Evolutionary conservation across 2,113 vertebrate genomes (phyloP).

Genomic region (Blennius ocellaris): DNA sequence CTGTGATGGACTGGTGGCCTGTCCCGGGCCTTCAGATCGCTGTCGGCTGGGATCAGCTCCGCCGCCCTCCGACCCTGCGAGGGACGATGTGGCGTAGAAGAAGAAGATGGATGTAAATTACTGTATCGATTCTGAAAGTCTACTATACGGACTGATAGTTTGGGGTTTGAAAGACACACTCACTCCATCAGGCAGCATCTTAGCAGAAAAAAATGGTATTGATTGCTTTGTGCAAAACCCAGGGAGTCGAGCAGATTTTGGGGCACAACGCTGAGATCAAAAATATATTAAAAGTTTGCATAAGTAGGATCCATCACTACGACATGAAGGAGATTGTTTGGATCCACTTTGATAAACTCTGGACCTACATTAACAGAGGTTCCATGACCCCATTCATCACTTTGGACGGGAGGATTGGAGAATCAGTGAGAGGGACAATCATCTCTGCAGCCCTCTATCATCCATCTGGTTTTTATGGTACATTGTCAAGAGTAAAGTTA

Average conservation of each 20-base stretch:
- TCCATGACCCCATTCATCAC: background rate
- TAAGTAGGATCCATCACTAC: background rate
- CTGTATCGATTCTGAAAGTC: background rate
- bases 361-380: too few species aligned
- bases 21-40: too few species aligned
- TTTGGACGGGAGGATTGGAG: background rate
- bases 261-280: background rate
- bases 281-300: background rate
- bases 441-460: background rate
- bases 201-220: background rate
- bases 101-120: too few species aligned
- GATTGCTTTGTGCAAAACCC: slow-evolving; percentile 18
- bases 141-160: background rate
- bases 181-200: too few species aligned
- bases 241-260: background rate
- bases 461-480: slow-evolving; percentile 11
- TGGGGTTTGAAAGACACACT: background rate
- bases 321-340: slow-evolving; percentile 3
- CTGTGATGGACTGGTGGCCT: too few species aligned
- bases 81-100: too few species aligned
- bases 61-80: too few species aligned
- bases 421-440: background rate
- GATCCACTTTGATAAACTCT: too few species aligned
- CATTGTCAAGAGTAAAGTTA: background rate
- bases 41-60: too few species aligned